Percentiles rank a stretch among this genome's conserved stretches.
These are phyloP conservation scores for Petrocephalus microphthalmus DNA, from an alignment of 2,113 vertebrate species.

Conservation along the genomic window DNA sequence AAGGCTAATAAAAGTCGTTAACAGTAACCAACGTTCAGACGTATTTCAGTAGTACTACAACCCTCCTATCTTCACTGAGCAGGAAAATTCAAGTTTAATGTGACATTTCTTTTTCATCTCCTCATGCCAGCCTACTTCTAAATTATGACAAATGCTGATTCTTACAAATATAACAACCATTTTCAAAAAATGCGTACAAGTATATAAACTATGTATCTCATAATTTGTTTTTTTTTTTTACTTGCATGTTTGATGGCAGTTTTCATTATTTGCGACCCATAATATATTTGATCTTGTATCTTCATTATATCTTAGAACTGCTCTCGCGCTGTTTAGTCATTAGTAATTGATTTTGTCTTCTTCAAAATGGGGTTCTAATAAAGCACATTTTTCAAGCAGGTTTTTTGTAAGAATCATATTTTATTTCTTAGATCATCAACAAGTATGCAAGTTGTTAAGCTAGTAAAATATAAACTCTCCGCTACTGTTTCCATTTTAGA, in stretches of 20 bases:
- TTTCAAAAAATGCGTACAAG: not conserved
- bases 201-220: not conserved
- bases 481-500: not conserved
- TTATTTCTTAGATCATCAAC: not conserved
- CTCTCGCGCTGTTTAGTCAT: not conserved
- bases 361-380: not conserved
- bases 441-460: not conserved
- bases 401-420: not conserved
- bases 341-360: not conserved
- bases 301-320: not conserved
- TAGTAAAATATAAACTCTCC: not conserved
- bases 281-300: not conserved
- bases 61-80: not conserved
- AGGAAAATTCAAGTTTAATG: conserved; percentile 7
- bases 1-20: conserved; percentile 4
- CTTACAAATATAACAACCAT: not conserved
- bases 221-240: not conserved
- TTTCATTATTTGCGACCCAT: conserved; percentile 4
- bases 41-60: not conserved
- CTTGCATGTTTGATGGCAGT: not conserved
- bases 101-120: not conserved
- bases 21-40: not conserved
- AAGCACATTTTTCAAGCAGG: not conserved
- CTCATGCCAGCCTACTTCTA: not conserved
- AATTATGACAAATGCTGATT: not conserved